Conservation (phyloP, 2,888 invertebrate genomes). For the Mamestra brassicae region DNA sequence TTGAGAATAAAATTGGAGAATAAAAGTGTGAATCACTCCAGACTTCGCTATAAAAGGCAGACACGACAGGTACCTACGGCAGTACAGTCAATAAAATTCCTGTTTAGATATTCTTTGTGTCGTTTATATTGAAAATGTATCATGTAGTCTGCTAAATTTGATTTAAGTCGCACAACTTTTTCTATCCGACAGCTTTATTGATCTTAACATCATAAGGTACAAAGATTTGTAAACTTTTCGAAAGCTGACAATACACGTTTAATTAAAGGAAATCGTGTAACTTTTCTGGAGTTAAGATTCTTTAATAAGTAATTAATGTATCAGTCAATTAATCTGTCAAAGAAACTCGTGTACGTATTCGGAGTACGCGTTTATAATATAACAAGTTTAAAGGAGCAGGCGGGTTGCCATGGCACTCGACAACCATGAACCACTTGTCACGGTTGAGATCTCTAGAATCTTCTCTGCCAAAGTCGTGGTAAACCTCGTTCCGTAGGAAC, state of each 20-base stretch:
- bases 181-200: conserved; percentile 29
- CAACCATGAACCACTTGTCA: conserved; percentile 40
- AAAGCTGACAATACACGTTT: conserved; percentile 29
- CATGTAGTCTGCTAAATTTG: conserved; percentile 21
- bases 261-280: conserved; percentile 44
- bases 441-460: conserved; percentile 38
- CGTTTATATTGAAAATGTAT: conserved; percentile 35
- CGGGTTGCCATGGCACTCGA: conserved; percentile 40
- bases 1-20: conserved; percentile 29
- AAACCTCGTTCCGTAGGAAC: conserved; percentile 12
- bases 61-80: conserved; percentile 7
- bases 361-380: conserved; percentile 31
- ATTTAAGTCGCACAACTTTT: conserved; percentile 9
- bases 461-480: conserved; percentile 10
- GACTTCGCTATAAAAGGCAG: conserved; percentile 39
- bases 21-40: conserved; percentile 22
- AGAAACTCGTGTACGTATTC: conserved; percentile 6
- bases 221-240: conserved; percentile 44
- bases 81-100: conserved; percentile 21
- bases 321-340: conserved; percentile 50
- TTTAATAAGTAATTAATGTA: conserved; percentile 42
- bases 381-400: conserved; percentile 26
- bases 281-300: conserved; percentile 39
- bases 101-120: conserved; percentile 28
- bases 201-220: conserved; percentile 33